Percentiles rank a stretch among this genome's conserved stretches.
Conservation (phyloP, 2,888 invertebrate genomes). For the Dynastes hyllus region DNA sequence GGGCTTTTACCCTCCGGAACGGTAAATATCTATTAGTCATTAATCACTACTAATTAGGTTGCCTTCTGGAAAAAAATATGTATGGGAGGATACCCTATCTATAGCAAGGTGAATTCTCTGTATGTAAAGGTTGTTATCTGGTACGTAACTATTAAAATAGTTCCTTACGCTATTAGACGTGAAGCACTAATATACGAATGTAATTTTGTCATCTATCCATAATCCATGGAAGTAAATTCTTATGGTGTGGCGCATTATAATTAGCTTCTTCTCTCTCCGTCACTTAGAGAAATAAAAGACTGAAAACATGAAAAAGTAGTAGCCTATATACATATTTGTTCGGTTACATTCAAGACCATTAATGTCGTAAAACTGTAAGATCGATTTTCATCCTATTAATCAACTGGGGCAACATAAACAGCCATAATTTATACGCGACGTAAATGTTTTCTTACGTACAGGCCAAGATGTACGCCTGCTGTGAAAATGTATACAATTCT, state of each 20-base stretch:
- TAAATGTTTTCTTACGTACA: slow-evolving; percentile 43
- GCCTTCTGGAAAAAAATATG: neutral
- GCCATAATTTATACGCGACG: slow-evolving; percentile 41
- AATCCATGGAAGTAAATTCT: too few relatives aligned
- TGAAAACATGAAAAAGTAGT: neutral
- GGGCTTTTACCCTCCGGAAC: neutral
- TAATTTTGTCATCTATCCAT: too few relatives aligned
- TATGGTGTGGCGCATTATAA: neutral
- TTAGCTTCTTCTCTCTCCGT: neutral
- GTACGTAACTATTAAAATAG: neutral
- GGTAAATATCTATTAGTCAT: slow-evolving; percentile 7
- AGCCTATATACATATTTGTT: slow-evolving; percentile 14
- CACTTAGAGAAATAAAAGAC: neutral
- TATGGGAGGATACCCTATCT: neutral
- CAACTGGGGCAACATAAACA: slow-evolving; percentile 43
- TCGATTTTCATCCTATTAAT: slow-evolving; percentile 47
- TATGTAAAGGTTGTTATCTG: neutral
- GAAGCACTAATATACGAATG: neutral
- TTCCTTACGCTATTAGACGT: neutral
- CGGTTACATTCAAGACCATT: slow-evolving; percentile 41
- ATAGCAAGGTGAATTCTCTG: too few relatives aligned
- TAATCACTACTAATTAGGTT: slow-evolving; percentile 29
- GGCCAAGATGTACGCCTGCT: slow-evolving; percentile 42
- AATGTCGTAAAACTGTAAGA: slow-evolving; percentile 38
- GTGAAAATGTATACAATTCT: slow-evolving; percentile 47